Evolutionary conservation across 2,888 invertebrate genomes (phyloP), one percentile per base, ranked within the genome.

Genomic region (Drosophila cognata): DNA sequence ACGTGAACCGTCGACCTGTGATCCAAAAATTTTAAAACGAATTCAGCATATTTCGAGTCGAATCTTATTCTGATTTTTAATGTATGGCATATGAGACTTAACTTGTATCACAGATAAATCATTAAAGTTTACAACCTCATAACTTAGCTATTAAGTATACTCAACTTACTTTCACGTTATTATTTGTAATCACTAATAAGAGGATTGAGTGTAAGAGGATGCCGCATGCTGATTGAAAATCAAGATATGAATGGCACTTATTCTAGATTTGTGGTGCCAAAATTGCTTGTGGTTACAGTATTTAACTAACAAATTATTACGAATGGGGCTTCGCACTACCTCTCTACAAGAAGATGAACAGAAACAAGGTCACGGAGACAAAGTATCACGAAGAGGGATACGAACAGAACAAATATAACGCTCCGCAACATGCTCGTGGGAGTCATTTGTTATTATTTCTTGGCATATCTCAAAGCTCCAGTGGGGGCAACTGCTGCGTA

Each of bases 371-470:
- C 59, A 67, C 29, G 55, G 36, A 51, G 53, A 55, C 46, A 51
- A 21, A 31, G 53, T 2, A 38, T 5, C n/a, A 43, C n/a, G 16
- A 51, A 41, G 38, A 16, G 41, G 41, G 36, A 62, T 46, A 56
- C 52, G 55, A 53, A 41, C 38, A 55, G n/a, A 50, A 35, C 51
- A 72, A 48, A 66, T n/a, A 36, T 38, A 52, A 57, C 58, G 66
- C 60, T 58, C 59, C 57, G n/a, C 53, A 52, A 0, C 11, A 29
- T 65, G 33, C 89, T 64, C 84, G 50, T 28, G 89, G 84, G 90
- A 80, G 84, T 80, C 80, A 74, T 84, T 84, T 84, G 89, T 90
- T 90, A 80, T 80, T 79, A 90, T 77, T 77, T 77, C 77, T 67
- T 63, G 88, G 84, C 87, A 82, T 86, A 88, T 90, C 84, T 79